These are phyloP conservation scores for Ophion obscuratus DNA, from an alignment of 2,888 invertebrate genomes.

Conservation along the genomic window DNA sequence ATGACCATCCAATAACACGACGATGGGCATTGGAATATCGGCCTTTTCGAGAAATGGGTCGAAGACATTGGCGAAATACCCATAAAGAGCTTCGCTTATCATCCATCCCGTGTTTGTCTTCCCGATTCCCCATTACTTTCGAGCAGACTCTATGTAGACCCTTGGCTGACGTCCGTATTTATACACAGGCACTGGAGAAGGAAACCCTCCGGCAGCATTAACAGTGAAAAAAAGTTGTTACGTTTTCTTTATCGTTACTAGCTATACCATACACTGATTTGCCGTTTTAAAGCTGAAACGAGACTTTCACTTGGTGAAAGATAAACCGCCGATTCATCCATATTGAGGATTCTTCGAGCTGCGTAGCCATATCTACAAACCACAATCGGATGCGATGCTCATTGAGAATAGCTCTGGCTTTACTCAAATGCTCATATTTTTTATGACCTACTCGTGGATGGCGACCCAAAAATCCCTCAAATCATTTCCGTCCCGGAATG, in stretches of 20 bases:
- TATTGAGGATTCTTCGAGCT: too few species aligned
- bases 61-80: conserved; percentile 79
- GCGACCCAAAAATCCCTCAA: too few species aligned
- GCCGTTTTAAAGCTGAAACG: too few species aligned
- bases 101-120: conserved; percentile 81
- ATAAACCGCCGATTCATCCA: too few species aligned
- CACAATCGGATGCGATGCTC: too few species aligned
- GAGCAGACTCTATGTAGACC: conserved; percentile 63
- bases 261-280: too few species aligned
- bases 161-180: conserved; percentile 72
- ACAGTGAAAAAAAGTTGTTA: not conserved
- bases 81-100: conserved; percentile 78
- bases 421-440: too few species aligned
- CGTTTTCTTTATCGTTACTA: not conserved
- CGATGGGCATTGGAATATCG: conserved; percentile 74
- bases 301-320: too few species aligned
- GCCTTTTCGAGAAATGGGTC: conserved; percentile 75
- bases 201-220: conserved; percentile 42
- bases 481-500: too few species aligned
- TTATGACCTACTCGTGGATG: too few species aligned
- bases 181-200: conserved; percentile 69
- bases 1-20: conserved; percentile 81
- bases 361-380: too few species aligned
- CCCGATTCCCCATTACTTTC: conserved; percentile 78
- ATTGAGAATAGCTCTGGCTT: too few species aligned